Conservation (phyloP, 2,888 invertebrate genomes). For the Unio pictorum region DNA sequence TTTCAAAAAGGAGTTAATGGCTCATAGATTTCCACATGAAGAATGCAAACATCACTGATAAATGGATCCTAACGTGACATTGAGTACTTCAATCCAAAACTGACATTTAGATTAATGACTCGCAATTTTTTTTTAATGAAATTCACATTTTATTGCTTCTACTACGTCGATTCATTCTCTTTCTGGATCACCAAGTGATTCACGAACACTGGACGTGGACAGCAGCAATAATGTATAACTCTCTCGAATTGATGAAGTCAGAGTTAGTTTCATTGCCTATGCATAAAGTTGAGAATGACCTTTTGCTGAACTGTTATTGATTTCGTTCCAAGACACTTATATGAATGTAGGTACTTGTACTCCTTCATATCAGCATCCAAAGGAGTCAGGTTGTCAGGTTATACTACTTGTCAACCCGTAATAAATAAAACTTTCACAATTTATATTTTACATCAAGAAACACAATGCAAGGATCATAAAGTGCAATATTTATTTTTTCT, state of each 20-base stretch:
- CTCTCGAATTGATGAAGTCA: constrained; percentile 26
- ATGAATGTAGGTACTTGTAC: constrained; percentile 12
- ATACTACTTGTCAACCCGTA: too few species aligned
- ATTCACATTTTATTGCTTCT: constrained; percentile 32
- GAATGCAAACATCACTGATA: constrained; percentile 42
- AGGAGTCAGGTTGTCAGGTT: not conserved
- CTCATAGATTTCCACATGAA: constrained; percentile 29
- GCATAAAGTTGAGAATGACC: constrained; percentile 14
- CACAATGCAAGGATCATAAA: too few species aligned
- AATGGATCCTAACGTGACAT: constrained; percentile 31
- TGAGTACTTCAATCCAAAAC: constrained; percentile 6
- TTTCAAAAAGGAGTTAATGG: constrained; percentile 33
- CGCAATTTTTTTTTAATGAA: constrained; percentile 1
- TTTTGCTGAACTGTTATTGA: constrained; percentile 25
- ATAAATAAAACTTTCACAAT: too few species aligned
- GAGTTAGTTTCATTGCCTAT: constrained; percentile 3
- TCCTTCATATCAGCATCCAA: constrained; percentile 13
- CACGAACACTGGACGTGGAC: constrained; percentile 31
- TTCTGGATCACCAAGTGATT: constrained; percentile 19
- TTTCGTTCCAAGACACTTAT: constrained; percentile 16
- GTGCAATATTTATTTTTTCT: too few species aligned
- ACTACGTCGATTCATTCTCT: constrained; percentile 26
- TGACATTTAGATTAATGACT: constrained; percentile 9
- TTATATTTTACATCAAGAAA: too few species aligned
- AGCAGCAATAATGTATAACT: constrained; percentile 36